Conservation (phyloP, 2,113 vertebrate genomes). For the Ascaphus truei region DNA sequence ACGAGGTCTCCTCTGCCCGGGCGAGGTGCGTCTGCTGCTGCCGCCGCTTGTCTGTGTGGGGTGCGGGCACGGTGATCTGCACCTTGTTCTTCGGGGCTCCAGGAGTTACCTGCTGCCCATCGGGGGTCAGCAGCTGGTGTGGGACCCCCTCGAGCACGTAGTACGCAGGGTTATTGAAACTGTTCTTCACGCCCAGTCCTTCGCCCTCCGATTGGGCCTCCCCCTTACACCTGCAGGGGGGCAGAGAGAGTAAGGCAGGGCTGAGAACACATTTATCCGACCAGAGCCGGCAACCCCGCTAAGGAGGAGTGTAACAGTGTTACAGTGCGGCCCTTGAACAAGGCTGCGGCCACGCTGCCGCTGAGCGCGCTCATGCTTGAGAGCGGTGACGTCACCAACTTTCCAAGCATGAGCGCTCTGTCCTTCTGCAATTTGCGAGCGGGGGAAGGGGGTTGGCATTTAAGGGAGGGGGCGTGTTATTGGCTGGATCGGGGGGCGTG, state of each 20-base stretch:
- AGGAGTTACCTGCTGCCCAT: slow-evolving; percentile 61
- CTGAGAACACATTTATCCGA: neutral
- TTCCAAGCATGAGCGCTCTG: rapidly evolving
- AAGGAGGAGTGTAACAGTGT: too few relatives aligned
- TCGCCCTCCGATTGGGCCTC: slow-evolving; percentile 66
- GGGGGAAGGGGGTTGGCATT: neutral
- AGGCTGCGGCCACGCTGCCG: too few relatives aligned
- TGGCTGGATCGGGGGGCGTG: rapidly evolving
- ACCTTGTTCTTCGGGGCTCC: slow-evolving; percentile 62
- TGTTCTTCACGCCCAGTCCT: slow-evolving; percentile 74
- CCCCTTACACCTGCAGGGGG: slow-evolving; percentile 63
- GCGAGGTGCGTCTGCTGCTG: slow-evolving; percentile 46
- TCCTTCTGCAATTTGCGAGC: too few relatives aligned
- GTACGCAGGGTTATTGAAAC: slow-evolving; percentile 95
- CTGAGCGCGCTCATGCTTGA: too few relatives aligned
- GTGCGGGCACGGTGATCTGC: slow-evolving; percentile 53
- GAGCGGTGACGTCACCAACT: too few relatives aligned
- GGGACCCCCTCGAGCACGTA: slow-evolving; percentile 93
- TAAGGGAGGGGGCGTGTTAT: too few relatives aligned
- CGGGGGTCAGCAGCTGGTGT: slow-evolving; percentile 73
- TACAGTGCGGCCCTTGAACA: too few relatives aligned
- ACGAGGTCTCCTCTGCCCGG: slow-evolving; percentile 72
- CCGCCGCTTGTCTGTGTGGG: slow-evolving; percentile 43
- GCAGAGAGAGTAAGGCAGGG: neutral
- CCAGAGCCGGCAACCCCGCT: too few relatives aligned